Evolutionary conservation across 2,888 invertebrate species (phyloP), one percentile per base, ranked within the genome.

Genomic region (Rhagonycha lutea): DNA sequence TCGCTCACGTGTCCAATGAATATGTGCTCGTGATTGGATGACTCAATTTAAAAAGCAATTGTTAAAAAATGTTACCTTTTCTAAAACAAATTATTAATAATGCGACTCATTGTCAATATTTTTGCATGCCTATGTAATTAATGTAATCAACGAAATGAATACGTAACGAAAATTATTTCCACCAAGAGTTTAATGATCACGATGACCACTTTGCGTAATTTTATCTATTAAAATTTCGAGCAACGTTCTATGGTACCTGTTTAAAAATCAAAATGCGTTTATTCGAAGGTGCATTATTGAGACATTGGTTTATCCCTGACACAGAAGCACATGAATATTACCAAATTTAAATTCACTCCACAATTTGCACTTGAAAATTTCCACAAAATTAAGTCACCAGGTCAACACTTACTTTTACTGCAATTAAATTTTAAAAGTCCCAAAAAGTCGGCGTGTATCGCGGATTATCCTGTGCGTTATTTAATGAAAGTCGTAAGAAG

Each of bases 401-500:
- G 24, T 24, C 63, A n/a, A 63, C 23, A 65, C 63, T 65, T 72
- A 73, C 73, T 69, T 69, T 69, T 63, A 69, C 62, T 47, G 11
- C 12, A 14, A 61, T 73, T 72, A 47, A 70, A 28, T 68, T 65
- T 10, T 18, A 18, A 18, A 23, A 23, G 12, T 14, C 26, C 12
- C 23, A 68, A 24, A 32, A 3, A 12, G n/a, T 47, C n/a, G 29
- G 63, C 68, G 72, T 68, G 68, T 18, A 24, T n/a, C 63, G 26
- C 63, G 63, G 26, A 65, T 65, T 65, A 65, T 24, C 26, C 23
- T 12, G 12, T 8, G 24, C 23, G 63, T 65, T 24, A n/a, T 68
- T 29, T 60, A 69, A 69, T 61, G 75, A 70, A 68, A 73, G 73
- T 73, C 70, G 68, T 78, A 78, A 29, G 75, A 62, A 70, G 68